Base-by-base conservation (phyloP, 2,113 vertebrate genomes). In the Poeciliopsis turrubarensis region DNA sequence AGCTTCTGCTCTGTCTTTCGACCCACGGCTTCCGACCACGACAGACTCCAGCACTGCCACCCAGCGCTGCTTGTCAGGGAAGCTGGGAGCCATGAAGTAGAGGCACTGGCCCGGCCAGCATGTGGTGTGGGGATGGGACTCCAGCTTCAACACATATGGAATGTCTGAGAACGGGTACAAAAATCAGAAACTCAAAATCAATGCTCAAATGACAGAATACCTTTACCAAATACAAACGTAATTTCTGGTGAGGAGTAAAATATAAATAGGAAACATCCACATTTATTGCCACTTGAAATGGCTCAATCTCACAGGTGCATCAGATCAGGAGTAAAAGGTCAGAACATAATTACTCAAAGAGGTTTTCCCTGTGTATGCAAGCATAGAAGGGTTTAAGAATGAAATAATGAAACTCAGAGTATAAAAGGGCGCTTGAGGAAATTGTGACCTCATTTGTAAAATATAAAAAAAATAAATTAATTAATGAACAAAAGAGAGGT, bases 1-100 rank as follows among this genome's bases (percentile, higher is more conserved):
- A 3, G 96, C 89, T 83, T 99, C 98, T n/a, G 95, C 96, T 92
- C 97, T 98, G 92, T 99, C 98, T 90, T 94, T 96, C 78, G 96
- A 96, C 80, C 96, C 96, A 82, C 97, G 95, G 89, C 96, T 97
- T 74, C 96, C 95, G 68, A 95, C 96, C 78, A 99, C 97, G 79
- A 98, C 95, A 62, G 98, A 97, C 91, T 99, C 98, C 92, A 99
- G 94, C 75, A 97, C 96, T 80, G 95, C 96, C 89, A 99, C 97
- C 98, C 98, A 99, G 92, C 98, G 98, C 92, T 99, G 98, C 89
- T 99, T 99, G 92, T 99, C 98, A 1, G 98, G 98, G 84, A 99
- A 99, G 90, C 96, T 98, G 87, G 98, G 97, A 51, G 98, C 96
- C 89, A 99, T 96, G 92, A 99, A 95, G 92, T 97, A 99, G 84